Percentiles rank a stretch among this genome's conserved stretches.
phyloP scores from a whole-genome alignment of 2,888 invertebrate genomes.

The Hetaerina titia region DNA sequence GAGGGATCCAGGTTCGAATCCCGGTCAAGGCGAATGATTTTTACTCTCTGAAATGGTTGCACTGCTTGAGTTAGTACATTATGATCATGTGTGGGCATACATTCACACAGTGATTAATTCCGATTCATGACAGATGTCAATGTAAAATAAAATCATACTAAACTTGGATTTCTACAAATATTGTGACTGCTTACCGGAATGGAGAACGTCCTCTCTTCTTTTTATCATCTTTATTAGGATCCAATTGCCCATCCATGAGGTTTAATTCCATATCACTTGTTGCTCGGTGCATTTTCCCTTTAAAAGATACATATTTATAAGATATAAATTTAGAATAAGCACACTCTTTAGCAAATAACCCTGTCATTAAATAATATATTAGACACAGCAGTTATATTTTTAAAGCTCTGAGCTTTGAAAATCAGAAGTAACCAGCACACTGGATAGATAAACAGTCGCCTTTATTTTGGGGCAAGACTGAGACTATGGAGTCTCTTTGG shows the following conservation, averaged over 20 bases:
- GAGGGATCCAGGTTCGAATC: no score
- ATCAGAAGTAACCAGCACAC: no score
- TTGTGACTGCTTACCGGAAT: slow-evolving; percentile 83
- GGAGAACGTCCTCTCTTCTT: slow-evolving; percentile 93
- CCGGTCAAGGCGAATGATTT: no score
- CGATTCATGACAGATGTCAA: not conserved
- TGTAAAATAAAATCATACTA: not conserved
- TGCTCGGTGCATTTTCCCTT: slow-evolving; percentile 83
- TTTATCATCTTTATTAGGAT: slow-evolving; percentile 83
- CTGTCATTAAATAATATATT: not conserved
- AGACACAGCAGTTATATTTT: no score
- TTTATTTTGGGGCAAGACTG: no score
- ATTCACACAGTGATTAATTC: not conserved
- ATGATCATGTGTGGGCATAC: no score
- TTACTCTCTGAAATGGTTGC: no score
- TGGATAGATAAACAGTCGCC: no score
- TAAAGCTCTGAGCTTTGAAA: no score
- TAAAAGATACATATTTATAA: slow-evolving; percentile 72
- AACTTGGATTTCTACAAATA: slow-evolving; percentile 4
- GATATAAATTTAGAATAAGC: not conserved
- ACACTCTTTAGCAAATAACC: not conserved
- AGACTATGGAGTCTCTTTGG: no score
- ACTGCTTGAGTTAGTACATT: not conserved
- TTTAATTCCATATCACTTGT: slow-evolving; percentile 89
- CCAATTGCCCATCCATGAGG: slow-evolving; percentile 81